Evolutionary conservation across 1,140 invertebrate genomes (phyloP).

Genomic region (Cataglyphis hispanica): DNA sequence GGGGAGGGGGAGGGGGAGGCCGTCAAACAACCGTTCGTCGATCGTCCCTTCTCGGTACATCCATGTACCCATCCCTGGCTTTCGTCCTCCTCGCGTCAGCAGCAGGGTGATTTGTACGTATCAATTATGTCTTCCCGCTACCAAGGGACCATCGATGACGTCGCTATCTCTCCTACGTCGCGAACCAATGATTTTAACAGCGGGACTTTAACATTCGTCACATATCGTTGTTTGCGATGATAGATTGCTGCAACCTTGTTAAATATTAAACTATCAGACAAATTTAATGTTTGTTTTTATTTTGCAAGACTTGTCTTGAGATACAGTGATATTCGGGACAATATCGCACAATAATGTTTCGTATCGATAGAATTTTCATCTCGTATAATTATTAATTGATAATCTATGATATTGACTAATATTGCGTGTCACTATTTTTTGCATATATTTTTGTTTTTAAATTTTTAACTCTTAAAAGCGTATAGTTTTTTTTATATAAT

Average conservation of each 20-base stretch:
- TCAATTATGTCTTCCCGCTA: slow-evolving; percentile 73
- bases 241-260: background rate
- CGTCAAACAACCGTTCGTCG: slow-evolving; percentile 79
- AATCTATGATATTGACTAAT: too few species aligned
- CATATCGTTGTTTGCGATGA: background rate
- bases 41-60: slow-evolving; percentile 72
- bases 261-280: background rate
- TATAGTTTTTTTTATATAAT: too few species aligned
- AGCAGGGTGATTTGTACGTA: slow-evolving; percentile 79
- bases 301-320: too few species aligned
- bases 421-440: too few species aligned
- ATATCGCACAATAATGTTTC: too few species aligned
- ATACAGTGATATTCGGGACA: too few species aligned
- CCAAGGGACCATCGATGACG: slow-evolving; percentile 5
- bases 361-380: too few species aligned
- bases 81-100: slow-evolving; percentile 68
- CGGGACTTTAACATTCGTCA: background rate
- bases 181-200: slow-evolving; percentile 25
- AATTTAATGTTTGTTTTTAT: too few species aligned
- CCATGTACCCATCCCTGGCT: slow-evolving; percentile 49
- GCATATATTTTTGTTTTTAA: too few species aligned
- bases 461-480: too few species aligned
- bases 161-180: slow-evolving; percentile 37
- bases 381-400: too few species aligned
- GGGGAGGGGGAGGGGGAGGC: slow-evolving; percentile 40